Evolutionary conservation across 2,888 invertebrate species (phyloP), one percentile per base, ranked within the genome.

Genomic region (Sarcophaga caerulescens): DNA sequence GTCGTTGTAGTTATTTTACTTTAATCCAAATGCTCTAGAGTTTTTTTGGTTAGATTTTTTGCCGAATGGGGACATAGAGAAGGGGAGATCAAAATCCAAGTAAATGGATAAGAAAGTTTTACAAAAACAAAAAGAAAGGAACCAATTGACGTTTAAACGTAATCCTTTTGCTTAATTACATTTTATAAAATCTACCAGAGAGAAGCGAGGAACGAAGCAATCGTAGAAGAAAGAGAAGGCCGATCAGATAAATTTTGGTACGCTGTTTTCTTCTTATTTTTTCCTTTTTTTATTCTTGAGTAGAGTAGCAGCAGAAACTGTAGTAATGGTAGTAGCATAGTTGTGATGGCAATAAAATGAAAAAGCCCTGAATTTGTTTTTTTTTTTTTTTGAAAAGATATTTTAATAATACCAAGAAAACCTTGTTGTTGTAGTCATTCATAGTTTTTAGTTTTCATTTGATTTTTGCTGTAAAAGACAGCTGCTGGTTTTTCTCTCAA

Each of bases 161-260:
- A 71, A 68, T 83, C 85, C 88, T 85, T 87, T 80, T 70, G 81
- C 82, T 87, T 84, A 87, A 87, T 85, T 85, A 84, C 82, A 87
- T 80, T 84, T 78, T 77, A 76, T 59, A 21, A 76, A n/a, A 74
- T 23, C 4, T 52, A 52, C 0, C 45, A 76, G 35, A 25, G 35
- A 25, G 25, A 21, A 52, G 44, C 62, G 12, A 23, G 23, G 11
- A 19, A 21, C 19, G 44, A 21, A 62, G 60, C 57, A 35, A 35
- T 23, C 59, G 59, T 12, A 77, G n/a, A 71, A 63, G 17, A 59
- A 25, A 62, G 14, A 52, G 21, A 59, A 6, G n/a, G n/a, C 45
- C 70, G 19, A 12, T 52, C 10, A 59, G 10, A 21, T 6, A 71
- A n/a, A 59, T 59, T 71, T 35, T 44, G 19, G n/a, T 44, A 66